phyloP scores from a whole-genome alignment of 92 coral and sea anemone species.

The Virgularia gustaviana region DNA sequence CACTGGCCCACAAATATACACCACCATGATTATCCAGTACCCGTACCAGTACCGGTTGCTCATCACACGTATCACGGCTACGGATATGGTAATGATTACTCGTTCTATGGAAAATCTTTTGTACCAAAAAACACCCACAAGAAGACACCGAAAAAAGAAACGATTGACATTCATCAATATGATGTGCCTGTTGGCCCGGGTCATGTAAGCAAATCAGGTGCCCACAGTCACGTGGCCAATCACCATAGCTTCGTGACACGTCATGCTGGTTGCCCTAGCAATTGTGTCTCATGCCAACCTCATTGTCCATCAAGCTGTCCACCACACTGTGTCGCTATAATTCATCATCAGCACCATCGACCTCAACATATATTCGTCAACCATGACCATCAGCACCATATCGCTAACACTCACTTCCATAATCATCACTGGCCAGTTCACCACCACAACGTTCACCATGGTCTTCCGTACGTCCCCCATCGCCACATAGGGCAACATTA shows the following conservation, averaged over 20 bases:
- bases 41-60: neutral
- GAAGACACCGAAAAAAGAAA: slow-evolving; percentile 4
- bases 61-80: neutral
- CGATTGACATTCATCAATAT: slow-evolving; percentile 19
- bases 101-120: slow-evolving; percentile 46
- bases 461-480: slow-evolving; percentile 3
- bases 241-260: slow-evolving; percentile 23
- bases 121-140: slow-evolving; percentile 33
- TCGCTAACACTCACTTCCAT: slow-evolving; percentile 21
- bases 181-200: slow-evolving; percentile 28
- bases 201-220: slow-evolving; percentile 17
- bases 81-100: neutral
- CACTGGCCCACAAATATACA: slow-evolving; percentile 79
- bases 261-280: slow-evolving; percentile 20
- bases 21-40: slow-evolving; percentile 7
- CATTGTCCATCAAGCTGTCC: slow-evolving; percentile 25
- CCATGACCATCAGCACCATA: slow-evolving; percentile 31
- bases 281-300: slow-evolving; percentile 21
- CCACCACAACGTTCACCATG: slow-evolving; percentile 21
- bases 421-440: slow-evolving; percentile 41
- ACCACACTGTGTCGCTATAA: slow-evolving; percentile 19
- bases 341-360: slow-evolving; percentile 37
- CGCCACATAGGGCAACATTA: slow-evolving; percentile 32
- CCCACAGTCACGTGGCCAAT: slow-evolving; percentile 26
- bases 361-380: slow-evolving; percentile 25